Evolutionary conservation across 2,888 invertebrate genomes (phyloP), one percentile per base, ranked within the genome.

Genomic region (Oligia fasciuncula): DNA sequence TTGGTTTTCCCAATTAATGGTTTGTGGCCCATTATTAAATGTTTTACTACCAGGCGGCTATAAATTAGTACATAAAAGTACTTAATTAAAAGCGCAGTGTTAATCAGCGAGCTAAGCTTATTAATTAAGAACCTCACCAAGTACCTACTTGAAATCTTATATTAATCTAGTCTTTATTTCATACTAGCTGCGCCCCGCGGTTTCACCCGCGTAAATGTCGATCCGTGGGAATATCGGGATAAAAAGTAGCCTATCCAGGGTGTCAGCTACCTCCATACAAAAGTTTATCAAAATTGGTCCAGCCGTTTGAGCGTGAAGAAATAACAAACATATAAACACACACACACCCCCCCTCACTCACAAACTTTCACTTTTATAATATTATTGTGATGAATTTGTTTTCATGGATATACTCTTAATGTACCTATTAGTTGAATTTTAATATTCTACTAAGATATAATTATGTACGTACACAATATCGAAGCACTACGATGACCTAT

Each of bases 91-190:
- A 75, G 11, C 29, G 57, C 74, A 75, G 11, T 57, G 35, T 17
- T 46, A 35, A 35, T 57, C 14, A 46, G 35, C 17, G 35, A 35
- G 76, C 60, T 74, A 8, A 49, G 35, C 19, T n/a, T 17, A 60
- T 68, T 79, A 60, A 67, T 54, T 79, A 29, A 79, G n/a, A 63
- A 29, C n/a, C 5, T 78, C 4, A 35, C 5, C 5, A 35, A 77
- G 8, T n/a, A 54, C 4, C 17, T 54, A 57, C 3, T 54, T 68
- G 14, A 49, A 40, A 76, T 29, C 13, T 40, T 60, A 65, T 40
- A 40, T 65, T 40, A 68, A 81, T 54, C 5, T 68, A 54, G 4
- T n/a, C 29, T 66, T 19, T 1, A 81, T 73, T 65, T n/a, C 35
- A 2, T 19, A 35, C 29, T 1, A 29, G 29, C 29, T 29, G 29